Evolutionary conservation across 2,888 invertebrate genomes (phyloP).

Genomic region (Salpingus planirostris): DNA sequence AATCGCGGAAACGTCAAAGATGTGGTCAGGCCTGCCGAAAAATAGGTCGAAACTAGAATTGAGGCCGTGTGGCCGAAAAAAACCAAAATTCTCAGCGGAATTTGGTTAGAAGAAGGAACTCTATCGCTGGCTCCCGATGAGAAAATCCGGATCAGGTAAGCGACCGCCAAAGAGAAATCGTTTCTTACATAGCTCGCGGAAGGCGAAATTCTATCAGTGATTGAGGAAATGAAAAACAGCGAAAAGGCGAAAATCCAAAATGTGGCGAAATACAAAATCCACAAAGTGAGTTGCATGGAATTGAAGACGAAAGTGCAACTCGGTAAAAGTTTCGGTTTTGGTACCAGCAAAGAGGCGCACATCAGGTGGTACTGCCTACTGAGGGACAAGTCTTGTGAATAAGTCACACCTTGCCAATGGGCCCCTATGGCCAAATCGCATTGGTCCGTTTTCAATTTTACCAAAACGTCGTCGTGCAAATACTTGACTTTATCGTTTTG

Average conservation of each 20-base stretch:
- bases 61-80: no score
- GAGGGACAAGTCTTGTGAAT: neutral
- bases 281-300: neutral
- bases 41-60: conserved; percentile 3
- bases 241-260: neutral
- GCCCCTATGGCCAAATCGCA: conserved; percentile 1
- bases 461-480: neutral
- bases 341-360: neutral
- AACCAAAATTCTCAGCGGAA: no score
- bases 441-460: neutral
- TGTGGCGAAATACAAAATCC: neutral
- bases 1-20: conserved; percentile 5
- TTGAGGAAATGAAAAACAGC: no score
- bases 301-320: neutral
- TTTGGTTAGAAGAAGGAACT: no score
- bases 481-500: no score
- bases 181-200: no score
- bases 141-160: no score
- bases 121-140: no score
- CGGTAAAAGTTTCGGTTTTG: neutral
- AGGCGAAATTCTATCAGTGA: no score
- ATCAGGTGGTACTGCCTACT: neutral
- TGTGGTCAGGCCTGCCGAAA: conserved; percentile 2
- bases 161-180: no score
- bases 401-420: neutral